phyloP scores from a whole-genome alignment of 1,140 invertebrate genomes.

The Gryllus bimaculatus region DNA sequence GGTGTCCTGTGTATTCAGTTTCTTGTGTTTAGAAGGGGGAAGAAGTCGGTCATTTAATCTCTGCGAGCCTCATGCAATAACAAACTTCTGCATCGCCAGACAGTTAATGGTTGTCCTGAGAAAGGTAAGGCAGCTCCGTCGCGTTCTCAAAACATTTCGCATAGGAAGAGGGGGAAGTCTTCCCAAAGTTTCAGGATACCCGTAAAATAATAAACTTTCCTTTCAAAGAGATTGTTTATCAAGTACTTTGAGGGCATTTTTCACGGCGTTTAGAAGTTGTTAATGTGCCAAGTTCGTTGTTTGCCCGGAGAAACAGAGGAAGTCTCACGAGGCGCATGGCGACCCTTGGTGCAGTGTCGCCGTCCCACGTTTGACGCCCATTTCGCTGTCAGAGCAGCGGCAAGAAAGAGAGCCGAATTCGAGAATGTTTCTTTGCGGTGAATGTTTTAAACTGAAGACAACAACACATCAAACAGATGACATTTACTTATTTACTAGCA shows the following conservation, averaged over 20 bases:
- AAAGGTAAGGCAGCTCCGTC: background rate
- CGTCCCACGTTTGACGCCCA: background rate
- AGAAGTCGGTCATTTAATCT: background rate
- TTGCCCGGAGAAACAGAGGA: background rate
- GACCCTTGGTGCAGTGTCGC: background rate
- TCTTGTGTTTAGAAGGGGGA: background rate
- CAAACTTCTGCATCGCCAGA: background rate
- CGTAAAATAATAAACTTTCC: background rate
- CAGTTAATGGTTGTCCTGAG: background rate
- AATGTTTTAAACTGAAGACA: too few species aligned
- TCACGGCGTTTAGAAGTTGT: background rate
- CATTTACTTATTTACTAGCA: too few species aligned
- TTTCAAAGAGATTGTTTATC: slow-evolving; percentile 5
- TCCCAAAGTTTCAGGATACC: background rate
- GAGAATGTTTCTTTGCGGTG: too few species aligned
- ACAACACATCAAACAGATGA: too few species aligned
- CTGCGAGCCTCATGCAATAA: background rate
- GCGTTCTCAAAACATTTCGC: background rate
- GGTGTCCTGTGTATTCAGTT: background rate
- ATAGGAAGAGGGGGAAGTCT: background rate
- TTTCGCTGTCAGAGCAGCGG: background rate
- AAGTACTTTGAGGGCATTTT: background rate
- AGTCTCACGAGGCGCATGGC: background rate
- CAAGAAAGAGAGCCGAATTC: background rate
- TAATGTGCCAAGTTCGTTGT: background rate